These are phyloP conservation scores for Spongilla lacustris DNA, from an alignment of 37 sponge, comb jelly and placozoan genomes.

Conservation along the genomic window DNA sequence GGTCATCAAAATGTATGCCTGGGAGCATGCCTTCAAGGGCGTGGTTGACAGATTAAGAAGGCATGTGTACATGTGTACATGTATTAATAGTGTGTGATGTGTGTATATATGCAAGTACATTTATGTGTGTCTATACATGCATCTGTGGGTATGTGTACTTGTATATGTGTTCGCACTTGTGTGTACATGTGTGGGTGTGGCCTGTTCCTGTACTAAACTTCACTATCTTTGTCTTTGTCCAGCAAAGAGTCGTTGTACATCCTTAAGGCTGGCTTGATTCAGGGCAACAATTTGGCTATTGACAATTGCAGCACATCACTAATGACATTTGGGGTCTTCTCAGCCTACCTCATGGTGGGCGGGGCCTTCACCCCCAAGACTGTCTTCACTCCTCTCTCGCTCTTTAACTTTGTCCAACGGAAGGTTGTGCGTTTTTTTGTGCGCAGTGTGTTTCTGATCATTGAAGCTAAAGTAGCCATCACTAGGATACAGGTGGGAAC, in stretches of 20 bases:
- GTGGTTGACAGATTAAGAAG: slow-evolving; percentile 49
- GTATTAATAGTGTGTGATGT: not conserved
- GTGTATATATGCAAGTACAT: no score
- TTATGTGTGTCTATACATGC: no score
- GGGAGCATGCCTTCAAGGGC: slow-evolving; percentile 82
- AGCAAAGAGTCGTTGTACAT: slow-evolving; percentile 18
- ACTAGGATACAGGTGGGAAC: slow-evolving; percentile 35
- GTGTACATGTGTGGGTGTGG: no score
- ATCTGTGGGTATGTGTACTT: no score
- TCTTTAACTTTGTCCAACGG: slow-evolving; percentile 22
- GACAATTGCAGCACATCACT: not conserved
- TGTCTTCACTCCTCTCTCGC: slow-evolving; percentile 39
- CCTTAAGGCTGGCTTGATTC: slow-evolving; percentile 23
- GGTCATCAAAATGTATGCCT: slow-evolving; percentile 91
- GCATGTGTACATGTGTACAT: slow-evolving; percentile 14
- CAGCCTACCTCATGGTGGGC: slow-evolving; percentile 8
- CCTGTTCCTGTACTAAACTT: no score
- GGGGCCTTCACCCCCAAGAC: slow-evolving; percentile 25
- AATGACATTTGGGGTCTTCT: slow-evolving; percentile 27
- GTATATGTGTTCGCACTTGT: no score
- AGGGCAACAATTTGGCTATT: slow-evolving; percentile 3
- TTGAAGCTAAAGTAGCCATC: slow-evolving; percentile 40
- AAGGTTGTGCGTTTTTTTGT: slow-evolving; percentile 30
- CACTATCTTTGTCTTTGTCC: no score
- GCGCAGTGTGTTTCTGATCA: not conserved